phyloP scores from a whole-genome alignment of 1,140 invertebrate genomes.

The Mizuhopecten yessoensis region DNA sequence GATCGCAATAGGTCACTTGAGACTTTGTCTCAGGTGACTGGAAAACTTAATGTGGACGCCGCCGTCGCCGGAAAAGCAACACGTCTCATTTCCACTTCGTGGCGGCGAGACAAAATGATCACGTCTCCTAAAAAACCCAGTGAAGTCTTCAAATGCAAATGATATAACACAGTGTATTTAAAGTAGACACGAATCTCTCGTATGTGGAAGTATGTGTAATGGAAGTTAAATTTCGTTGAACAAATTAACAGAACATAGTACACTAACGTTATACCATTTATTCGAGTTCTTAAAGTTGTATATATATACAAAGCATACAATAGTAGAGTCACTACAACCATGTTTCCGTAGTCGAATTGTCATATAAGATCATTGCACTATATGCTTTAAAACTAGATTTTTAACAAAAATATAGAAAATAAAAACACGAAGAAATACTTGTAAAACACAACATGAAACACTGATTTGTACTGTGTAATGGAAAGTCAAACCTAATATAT shows the following conservation, averaged over 20 bases:
- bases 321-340: not conserved
- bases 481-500: not conserved
- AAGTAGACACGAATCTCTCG: no score
- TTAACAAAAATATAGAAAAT: slow-evolving; percentile 34
- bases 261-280: slow-evolving; percentile 29
- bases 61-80: no score
- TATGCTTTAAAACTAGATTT: slow-evolving; percentile 33
- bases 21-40: no score
- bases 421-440: not conserved
- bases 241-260: not conserved
- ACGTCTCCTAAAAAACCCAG: no score
- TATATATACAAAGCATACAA: not conserved
- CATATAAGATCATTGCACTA: slow-evolving; percentile 33
- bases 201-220: no score
- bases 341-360: not conserved
- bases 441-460: slow-evolving; percentile 15
- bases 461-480: not conserved
- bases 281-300: slow-evolving; percentile 29
- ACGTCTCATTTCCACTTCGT: no score
- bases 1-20: no score
- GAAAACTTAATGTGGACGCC: no score
- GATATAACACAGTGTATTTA: no score
- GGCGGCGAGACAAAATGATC: no score
- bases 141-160: no score
- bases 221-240: no score